These are phyloP conservation scores for Sinhomidia bicolor DNA, from an alignment of 2,888 invertebrate genomes.

Conservation along the genomic window DNA sequence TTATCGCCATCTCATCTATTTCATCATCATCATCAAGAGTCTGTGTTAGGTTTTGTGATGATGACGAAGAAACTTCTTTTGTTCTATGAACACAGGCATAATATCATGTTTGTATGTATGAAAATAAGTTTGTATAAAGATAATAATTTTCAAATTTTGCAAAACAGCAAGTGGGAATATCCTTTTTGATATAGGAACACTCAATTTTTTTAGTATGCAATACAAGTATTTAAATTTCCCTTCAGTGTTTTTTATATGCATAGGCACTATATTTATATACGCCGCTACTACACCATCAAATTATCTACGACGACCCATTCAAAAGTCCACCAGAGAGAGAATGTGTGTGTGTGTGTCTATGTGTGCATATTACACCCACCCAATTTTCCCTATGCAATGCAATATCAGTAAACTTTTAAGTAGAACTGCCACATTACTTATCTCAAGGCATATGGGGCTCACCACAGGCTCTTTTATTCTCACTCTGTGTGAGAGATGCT, in stretches of 20 bases:
- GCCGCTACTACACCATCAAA: neutral
- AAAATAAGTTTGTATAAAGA: no score
- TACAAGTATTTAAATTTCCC: no score
- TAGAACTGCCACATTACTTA: slow-evolving; percentile 38
- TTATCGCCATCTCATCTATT: neutral
- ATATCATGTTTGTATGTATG: no score
- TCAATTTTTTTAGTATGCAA: neutral
- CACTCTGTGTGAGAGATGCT: neutral
- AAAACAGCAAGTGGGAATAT: slow-evolving; percentile 5
- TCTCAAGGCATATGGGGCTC: slow-evolving; percentile 24
- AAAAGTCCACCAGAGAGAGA: neutral
- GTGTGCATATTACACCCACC: slow-evolving; percentile 21
- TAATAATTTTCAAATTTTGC: slow-evolving; percentile 26
- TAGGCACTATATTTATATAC: neutral
- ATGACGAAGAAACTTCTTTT: neutral
- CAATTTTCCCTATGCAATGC: slow-evolving; percentile 26
- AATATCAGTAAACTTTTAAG: slow-evolving; percentile 35
- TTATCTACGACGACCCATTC: slow-evolving; percentile 5
- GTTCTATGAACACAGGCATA: no score
- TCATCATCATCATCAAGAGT: slow-evolving; percentile 40
- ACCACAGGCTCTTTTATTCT: slow-evolving; percentile 31
- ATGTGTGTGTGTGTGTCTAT: no score
- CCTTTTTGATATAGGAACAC: neutral
- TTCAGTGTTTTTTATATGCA: no score
- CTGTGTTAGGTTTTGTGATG: neutral